Percentiles rank a stretch among this genome's conserved stretches.
These are phyloP conservation scores for Trachelus tabidus DNA, from an alignment of 2,888 invertebrate genomes.

Conservation along the genomic window DNA sequence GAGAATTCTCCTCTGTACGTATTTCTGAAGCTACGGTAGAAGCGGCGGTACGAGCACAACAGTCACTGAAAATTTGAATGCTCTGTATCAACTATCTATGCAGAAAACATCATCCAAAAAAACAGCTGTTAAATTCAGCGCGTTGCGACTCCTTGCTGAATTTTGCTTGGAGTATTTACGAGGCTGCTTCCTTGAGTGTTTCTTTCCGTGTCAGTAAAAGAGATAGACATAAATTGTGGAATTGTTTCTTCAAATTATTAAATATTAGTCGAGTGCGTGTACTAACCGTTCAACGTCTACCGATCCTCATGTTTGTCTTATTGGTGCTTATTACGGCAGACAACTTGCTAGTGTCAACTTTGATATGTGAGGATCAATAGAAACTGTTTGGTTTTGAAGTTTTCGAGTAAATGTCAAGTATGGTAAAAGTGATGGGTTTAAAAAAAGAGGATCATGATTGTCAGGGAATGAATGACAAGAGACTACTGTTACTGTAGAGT, in stretches of 20 bases:
- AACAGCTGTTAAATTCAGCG: conserved; percentile 41
- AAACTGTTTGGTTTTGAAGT: background rate
- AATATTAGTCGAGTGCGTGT: background rate
- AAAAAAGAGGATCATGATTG: background rate
- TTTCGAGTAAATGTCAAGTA: background rate
- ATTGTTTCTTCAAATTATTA: background rate
- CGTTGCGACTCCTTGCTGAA: background rate
- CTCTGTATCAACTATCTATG: conserved; percentile 30
- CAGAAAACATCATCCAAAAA: conserved; percentile 44
- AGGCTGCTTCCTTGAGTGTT: background rate
- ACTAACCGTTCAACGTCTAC: background rate
- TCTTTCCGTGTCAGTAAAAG: background rate
- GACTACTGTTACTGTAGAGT: background rate
- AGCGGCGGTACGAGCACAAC: conserved; percentile 45
- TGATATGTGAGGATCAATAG: background rate
- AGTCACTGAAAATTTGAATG: conserved; percentile 62
- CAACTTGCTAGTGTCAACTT: background rate
- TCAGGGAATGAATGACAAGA: background rate
- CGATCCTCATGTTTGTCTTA: background rate
- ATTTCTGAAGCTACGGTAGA: conserved; percentile 10
- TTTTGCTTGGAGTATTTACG: background rate
- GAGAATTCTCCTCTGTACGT: conserved; percentile 14
- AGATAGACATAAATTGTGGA: background rate
- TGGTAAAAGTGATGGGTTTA: background rate
- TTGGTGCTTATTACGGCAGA: background rate